Percentiles rank a stretch among this genome's conserved stretches.
Conservation (phyloP, 2,113 vertebrate genomes). For the Syngnathus typhle region DNA sequence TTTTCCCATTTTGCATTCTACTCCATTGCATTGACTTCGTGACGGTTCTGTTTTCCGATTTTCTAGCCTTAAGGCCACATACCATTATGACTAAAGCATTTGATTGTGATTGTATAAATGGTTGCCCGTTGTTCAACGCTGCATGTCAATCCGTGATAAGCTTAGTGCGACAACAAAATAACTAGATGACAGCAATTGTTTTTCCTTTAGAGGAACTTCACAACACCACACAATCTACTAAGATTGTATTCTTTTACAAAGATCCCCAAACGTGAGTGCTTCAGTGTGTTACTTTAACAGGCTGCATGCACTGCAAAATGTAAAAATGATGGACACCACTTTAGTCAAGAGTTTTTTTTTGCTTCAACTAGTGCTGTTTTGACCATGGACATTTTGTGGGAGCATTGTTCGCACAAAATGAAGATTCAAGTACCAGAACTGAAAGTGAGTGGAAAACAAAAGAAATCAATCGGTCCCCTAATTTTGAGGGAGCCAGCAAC, state of each 20-base stretch:
- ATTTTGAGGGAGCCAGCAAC: too few relatives aligned
- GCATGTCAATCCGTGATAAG: background rate
- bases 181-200: background rate
- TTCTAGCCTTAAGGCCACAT: background rate
- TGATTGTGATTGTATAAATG: background rate
- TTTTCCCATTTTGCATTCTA: background rate
- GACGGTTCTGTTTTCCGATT: background rate
- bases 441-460: too few relatives aligned
- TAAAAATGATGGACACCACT: background rate
- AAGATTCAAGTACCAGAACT: too few relatives aligned
- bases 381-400: too few relatives aligned
- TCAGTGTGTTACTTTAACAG: too few relatives aligned
- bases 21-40: background rate
- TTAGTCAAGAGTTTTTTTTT: too few relatives aligned
- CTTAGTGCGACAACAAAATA: background rate
- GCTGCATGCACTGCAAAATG: background rate
- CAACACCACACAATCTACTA: background rate
- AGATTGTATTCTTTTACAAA: too few relatives aligned
- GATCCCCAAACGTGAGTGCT: background rate
- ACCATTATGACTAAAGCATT: background rate
- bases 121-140: background rate
- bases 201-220: background rate
- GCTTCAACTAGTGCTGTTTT: too few relatives aligned
- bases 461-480: too few relatives aligned
- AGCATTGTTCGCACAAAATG: too few relatives aligned